Percentiles rank a stretch among this genome's conserved stretches.
Evolutionary conservation across 2,113 vertebrate species (phyloP).

Genomic region (Calyptomena viridis): DNA sequence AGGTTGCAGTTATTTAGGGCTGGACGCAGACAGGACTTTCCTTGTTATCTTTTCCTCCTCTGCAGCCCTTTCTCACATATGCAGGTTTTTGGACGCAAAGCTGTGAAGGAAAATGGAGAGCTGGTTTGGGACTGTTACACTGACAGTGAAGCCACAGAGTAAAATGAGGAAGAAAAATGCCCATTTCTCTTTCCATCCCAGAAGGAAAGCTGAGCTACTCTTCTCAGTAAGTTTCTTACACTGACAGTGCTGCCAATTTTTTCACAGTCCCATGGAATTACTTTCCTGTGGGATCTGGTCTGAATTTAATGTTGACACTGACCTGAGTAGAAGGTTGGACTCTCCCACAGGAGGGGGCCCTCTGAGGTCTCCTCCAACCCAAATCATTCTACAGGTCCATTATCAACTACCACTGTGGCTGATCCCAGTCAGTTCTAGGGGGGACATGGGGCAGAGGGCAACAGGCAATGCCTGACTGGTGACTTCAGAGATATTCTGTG

Average conservation of each 20-base stretch:
- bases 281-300: neutral
- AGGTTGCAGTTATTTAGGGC: neutral
- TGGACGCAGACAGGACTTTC: neutral
- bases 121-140: neutral
- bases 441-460: neutral
- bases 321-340: neutral
- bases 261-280: neutral
- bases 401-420: neutral
- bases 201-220: neutral
- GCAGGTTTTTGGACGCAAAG: slow-evolving; percentile 95
- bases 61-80: slow-evolving; percentile 79
- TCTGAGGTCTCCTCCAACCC: neutral
- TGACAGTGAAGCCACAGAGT: neutral
- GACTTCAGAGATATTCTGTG: neutral
- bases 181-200: neutral
- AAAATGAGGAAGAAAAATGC: neutral
- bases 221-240: neutral
- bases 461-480: neutral
- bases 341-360: neutral
- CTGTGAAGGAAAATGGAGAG: slow-evolving; percentile 63
- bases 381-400: neutral
- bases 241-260: neutral
- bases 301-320: neutral
- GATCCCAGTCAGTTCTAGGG: neutral
- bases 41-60: slow-evolving; percentile 40